phyloP scores from a whole-genome alignment of 2,113 vertebrate species.

The Scomber colias region DNA sequence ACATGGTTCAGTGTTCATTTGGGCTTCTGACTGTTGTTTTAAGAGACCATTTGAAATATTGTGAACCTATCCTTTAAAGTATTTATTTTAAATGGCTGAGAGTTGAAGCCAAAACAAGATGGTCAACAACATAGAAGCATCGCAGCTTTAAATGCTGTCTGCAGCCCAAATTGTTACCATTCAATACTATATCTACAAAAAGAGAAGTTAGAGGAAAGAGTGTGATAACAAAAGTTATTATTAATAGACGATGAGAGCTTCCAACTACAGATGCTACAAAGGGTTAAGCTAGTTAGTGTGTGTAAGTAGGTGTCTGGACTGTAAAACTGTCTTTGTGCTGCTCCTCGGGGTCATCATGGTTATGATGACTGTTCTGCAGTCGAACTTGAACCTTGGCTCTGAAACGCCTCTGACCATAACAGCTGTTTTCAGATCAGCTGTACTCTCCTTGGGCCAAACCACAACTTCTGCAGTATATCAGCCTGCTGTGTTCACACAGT shows the following conservation, averaged over 20 bases:
- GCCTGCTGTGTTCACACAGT: not conserved
- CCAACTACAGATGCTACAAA: not conserved
- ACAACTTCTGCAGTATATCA: not conserved
- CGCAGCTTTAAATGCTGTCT: conserved; percentile 14
- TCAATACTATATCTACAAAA: not conserved
- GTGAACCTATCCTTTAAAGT: not conserved
- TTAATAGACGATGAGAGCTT: not conserved
- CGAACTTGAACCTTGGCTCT: conserved; percentile 9
- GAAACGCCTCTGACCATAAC: conserved; percentile 8
- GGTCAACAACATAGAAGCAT: not conserved
- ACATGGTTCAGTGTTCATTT: too few relatives aligned
- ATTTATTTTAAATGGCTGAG: not conserved
- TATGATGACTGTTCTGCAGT: conserved; percentile 7
- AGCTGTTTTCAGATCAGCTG: conserved; percentile 53
- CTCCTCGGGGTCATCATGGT: not conserved
- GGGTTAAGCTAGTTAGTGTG: conserved; percentile 7
- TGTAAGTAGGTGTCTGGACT: conserved; percentile 3
- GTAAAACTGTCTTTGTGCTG: conserved; percentile 24
- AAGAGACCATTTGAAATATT: too few relatives aligned
- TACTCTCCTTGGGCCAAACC: conserved; percentile 5
- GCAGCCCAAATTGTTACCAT: not conserved
- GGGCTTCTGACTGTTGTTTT: too few relatives aligned
- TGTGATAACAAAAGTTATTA: not conserved
- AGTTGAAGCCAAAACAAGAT: conserved; percentile 11
- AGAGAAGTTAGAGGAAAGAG: not conserved